These are phyloP conservation scores for Nannospalax galili DNA, from an alignment of 2,113 vertebrate species.

Conservation along the genomic window DNA sequence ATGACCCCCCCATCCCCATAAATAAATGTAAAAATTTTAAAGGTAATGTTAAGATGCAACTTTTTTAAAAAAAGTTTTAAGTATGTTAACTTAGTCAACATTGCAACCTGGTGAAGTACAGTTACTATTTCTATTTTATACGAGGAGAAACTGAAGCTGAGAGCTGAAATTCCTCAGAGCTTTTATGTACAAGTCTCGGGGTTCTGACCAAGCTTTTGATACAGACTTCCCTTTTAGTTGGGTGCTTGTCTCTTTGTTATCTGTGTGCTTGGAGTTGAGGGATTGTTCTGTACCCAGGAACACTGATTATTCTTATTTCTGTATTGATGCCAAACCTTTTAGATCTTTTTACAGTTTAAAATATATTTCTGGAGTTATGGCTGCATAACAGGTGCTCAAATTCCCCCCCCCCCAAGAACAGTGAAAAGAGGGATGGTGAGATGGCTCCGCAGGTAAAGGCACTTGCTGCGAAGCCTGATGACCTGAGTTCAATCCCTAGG, in stretches of 20 bases:
- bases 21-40: not conserved
- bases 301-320: not conserved
- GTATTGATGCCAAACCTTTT: not conserved
- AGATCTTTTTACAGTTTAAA: conserved; percentile 50
- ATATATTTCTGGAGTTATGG: conserved; percentile 19
- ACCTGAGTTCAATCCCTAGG: not conserved
- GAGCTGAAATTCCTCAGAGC: not conserved
- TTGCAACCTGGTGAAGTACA: not conserved
- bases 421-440: not conserved
- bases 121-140: conserved; percentile 2
- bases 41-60: too few species aligned
- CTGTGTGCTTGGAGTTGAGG: not conserved
- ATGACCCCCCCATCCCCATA: not conserved
- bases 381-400: not conserved
- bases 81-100: conserved; percentile 13
- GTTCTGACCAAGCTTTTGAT: conserved; percentile 13
- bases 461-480: not conserved
- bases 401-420: not conserved
- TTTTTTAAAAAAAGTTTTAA: conserved; percentile 21
- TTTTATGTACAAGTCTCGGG: not conserved
- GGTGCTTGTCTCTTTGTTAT: not conserved
- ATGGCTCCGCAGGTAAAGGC: not conserved
- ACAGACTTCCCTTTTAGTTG: not conserved
- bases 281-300: not conserved
- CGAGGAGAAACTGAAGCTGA: not conserved